Percentiles rank a stretch among this genome's conserved stretches.
Conservation (phyloP, 1,140 invertebrate genomes). For the Chironomus striatipennis region DNA sequence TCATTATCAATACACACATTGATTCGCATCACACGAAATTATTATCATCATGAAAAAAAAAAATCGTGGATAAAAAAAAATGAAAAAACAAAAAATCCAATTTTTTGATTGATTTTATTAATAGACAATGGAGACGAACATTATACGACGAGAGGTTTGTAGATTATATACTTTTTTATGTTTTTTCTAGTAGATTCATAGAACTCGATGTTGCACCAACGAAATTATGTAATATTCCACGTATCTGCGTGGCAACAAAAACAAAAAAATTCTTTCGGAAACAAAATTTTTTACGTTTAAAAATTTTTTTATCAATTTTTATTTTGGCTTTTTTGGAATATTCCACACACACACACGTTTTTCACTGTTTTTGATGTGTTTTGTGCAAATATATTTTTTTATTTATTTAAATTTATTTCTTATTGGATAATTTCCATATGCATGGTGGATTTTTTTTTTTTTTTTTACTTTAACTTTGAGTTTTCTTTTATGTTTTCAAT, state of each 20-base stretch:
- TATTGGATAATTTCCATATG: no score
- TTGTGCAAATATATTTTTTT: no score
- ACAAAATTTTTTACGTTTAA: neutral
- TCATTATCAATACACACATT: neutral
- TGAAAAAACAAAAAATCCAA: neutral
- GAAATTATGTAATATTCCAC: no score
- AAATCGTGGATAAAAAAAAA: neutral
- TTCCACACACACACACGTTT: no score
- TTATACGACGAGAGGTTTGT: conserved; percentile 1
- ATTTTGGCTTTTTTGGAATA: no score
- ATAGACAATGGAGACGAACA: conserved; percentile 7
- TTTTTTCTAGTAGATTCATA: neutral
- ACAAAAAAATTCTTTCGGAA: neutral
- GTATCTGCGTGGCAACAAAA: neutral
- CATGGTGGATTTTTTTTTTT: no score
- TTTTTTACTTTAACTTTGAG: no score
- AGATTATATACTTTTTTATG: neutral
- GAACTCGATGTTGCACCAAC: neutral
- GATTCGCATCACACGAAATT: neutral
- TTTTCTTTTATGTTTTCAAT: no score
- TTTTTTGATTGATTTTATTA: conserved; percentile 15
- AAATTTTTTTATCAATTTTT: neutral
- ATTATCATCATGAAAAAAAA: neutral
- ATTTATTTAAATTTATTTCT: no score
- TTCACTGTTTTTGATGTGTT: no score